These are phyloP conservation scores for Tyto alba DNA, from an alignment of 2,113 vertebrate species.

Conservation along the genomic window DNA sequence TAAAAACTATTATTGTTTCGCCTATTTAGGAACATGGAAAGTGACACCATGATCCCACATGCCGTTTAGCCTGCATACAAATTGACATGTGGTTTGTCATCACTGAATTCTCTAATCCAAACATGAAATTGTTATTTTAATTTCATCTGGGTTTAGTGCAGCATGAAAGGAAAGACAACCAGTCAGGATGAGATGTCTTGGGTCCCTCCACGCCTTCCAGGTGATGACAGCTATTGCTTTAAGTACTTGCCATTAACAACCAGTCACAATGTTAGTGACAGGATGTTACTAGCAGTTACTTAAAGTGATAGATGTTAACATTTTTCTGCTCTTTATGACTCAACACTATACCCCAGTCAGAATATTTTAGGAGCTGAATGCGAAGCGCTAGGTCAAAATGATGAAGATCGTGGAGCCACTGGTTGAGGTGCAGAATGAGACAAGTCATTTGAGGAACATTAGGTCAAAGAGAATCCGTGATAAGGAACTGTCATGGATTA, in stretches of 20 bases:
- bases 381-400: not conserved
- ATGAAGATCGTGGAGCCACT: not conserved
- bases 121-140: not conserved
- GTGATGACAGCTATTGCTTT: slow-evolving; percentile 42
- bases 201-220: not conserved
- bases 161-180: not conserved
- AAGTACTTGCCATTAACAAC: slow-evolving; percentile 39
- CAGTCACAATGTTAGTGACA: slow-evolving; percentile 8
- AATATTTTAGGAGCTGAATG: not conserved
- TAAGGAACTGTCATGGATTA: not conserved
- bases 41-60: fast-evolving
- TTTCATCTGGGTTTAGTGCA: not conserved
- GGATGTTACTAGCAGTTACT: not conserved
- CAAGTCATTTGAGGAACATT: not conserved
- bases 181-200: not conserved
- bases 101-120: not conserved
- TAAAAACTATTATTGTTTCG: not conserved
- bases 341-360: not conserved
- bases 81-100: not conserved
- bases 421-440: slow-evolving; percentile 5
- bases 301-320: slow-evolving; percentile 13
- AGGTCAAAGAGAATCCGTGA: not conserved
- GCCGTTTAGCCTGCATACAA: not conserved
- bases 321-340: slow-evolving; percentile 24
- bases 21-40: not conserved